phyloP scores from a whole-genome alignment of 2,113 vertebrate species.

The Brienomyrus brachyistius region DNA sequence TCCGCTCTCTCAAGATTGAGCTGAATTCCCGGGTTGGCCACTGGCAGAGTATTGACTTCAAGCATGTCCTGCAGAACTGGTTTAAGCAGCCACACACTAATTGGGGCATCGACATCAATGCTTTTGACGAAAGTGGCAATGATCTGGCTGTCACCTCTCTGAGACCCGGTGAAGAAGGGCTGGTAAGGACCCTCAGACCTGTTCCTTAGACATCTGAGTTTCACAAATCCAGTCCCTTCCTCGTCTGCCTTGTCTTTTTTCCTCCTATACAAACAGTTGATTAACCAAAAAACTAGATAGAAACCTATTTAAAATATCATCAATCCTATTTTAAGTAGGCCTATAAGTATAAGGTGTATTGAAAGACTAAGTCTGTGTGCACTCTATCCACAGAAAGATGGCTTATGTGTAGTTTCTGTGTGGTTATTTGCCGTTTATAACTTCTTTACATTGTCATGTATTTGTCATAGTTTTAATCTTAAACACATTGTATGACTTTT shows the following conservation, averaged over 20 bases:
- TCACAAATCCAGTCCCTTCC: neutral
- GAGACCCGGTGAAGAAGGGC: constrained; percentile 88
- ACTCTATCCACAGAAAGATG: neutral
- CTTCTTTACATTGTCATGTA: neutral
- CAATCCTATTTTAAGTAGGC: neutral
- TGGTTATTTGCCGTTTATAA: neutral
- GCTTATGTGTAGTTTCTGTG: neutral
- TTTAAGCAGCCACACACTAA: constrained; percentile 98
- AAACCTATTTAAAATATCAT: neutral
- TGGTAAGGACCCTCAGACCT: constrained; percentile 79
- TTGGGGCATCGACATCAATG: constrained; percentile 98
- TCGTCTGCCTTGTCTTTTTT: neutral
- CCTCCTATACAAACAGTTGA: neutral
- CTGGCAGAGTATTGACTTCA: constrained; percentile 99
- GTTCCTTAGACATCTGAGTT: constrained; percentile 22
- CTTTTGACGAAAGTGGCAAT: constrained; percentile 91
- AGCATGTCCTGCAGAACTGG: constrained; percentile 97
- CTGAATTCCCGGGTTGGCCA: constrained; percentile 84
- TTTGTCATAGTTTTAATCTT: neutral
- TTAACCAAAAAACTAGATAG: neutral
- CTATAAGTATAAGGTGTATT: neutral
- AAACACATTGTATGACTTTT: neutral
- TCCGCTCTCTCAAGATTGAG: constrained; percentile 94
- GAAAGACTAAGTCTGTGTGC: neutral
- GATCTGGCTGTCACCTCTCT: constrained; percentile 92